Conservation (phyloP, 2,797 vertebrate genomes). For the Botia almorhae region DNA sequence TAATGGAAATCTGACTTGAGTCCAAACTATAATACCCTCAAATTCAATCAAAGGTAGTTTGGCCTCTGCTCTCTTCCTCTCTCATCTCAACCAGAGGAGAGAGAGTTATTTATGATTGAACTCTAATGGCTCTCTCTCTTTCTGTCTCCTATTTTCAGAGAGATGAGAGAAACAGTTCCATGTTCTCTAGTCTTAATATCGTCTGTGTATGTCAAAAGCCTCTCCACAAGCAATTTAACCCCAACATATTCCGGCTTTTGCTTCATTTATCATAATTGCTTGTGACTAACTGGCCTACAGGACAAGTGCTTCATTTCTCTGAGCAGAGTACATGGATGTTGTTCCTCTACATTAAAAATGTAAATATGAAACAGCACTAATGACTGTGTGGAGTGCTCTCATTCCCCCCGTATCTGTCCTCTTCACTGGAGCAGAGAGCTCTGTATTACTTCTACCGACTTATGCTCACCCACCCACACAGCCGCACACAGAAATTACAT, state of each 20-base stretch:
- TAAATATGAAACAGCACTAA: constrained; percentile 64
- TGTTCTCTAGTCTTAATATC: constrained; percentile 45
- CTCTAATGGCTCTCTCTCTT: constrained; percentile 54
- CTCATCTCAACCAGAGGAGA: constrained; percentile 50
- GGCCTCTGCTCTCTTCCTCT: constrained; percentile 39
- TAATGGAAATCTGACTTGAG: constrained; percentile 56
- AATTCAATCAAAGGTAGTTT: constrained; percentile 52
- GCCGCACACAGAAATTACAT: constrained; percentile 14
- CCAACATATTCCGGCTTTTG: constrained; percentile 49
- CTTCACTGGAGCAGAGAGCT: constrained; percentile 60
- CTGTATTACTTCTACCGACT: constrained; percentile 47
- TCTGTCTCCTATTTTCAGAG: constrained; percentile 38
- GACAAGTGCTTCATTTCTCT: constrained; percentile 61
- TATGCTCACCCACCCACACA: constrained; percentile 25
- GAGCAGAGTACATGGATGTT: constrained; percentile 59
- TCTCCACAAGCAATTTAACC: constrained; percentile 54
- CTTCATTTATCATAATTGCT: constrained; percentile 64
- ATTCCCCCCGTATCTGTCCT: constrained; percentile 46
- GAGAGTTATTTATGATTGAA: constrained; percentile 63
- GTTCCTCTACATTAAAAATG: constrained; percentile 62
- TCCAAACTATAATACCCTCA: constrained; percentile 46
- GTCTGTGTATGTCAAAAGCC: constrained; percentile 56
- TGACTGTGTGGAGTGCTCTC: constrained; percentile 60
- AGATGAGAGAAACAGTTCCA: constrained; percentile 54
- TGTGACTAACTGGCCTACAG: constrained; percentile 53